phyloP scores from a whole-genome alignment of 2,888 invertebrate genomes.

The Branchellion lobata region DNA sequence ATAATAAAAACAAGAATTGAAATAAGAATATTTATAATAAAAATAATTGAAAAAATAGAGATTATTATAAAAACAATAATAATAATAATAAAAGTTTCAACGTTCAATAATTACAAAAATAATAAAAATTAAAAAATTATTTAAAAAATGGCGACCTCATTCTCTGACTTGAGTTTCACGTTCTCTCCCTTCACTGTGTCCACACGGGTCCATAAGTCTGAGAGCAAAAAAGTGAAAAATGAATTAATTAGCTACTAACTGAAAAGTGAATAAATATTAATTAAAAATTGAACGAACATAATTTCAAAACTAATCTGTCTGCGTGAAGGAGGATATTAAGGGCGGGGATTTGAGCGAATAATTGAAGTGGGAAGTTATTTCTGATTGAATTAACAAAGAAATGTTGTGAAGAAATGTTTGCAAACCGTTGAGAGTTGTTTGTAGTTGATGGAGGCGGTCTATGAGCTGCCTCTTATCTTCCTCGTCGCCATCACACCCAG shows the following conservation, averaged over 20 bases:
- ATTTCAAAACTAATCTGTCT: no score
- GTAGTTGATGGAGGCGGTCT: constrained; percentile 92
- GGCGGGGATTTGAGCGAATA: no score
- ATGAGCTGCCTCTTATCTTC: constrained; percentile 96
- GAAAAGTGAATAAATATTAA: background rate
- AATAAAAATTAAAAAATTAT: no score
- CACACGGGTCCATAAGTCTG: constrained; percentile 92
- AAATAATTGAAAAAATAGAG: no score
- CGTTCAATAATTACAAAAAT: no score
- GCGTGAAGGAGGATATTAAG: no score
- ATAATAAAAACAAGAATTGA: background rate
- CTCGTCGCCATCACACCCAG: constrained; percentile 70
- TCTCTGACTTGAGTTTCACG: constrained; percentile 91
- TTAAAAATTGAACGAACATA: background rate
- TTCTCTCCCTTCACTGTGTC: constrained; percentile 99
- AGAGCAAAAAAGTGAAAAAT: constrained; percentile 16
- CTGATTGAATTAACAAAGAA: no score
- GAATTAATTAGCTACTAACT: no score
- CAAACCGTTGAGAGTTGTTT: constrained; percentile 92
- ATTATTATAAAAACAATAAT: no score
- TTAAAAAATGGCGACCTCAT: constrained; percentile 73
- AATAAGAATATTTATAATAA: background rate
- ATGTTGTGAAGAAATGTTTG: no score
- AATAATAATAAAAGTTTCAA: no score
- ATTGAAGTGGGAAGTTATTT: no score